These are phyloP conservation scores for Abrostola tripartita DNA, from an alignment of 2,888 invertebrate genomes.

Conservation along the genomic window DNA sequence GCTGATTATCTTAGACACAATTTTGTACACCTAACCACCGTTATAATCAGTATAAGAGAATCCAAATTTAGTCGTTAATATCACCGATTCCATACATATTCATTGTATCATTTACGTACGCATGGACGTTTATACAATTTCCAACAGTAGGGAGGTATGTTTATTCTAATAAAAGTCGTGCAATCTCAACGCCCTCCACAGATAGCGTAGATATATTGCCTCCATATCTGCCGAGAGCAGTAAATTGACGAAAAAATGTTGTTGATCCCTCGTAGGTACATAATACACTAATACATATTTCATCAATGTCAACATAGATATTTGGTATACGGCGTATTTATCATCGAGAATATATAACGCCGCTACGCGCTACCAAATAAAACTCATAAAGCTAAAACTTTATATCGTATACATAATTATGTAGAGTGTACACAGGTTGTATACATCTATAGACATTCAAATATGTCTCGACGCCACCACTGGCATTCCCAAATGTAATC, in stretches of 20 bases:
- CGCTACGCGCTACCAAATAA: too few relatives aligned
- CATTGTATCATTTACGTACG: slow-evolving; percentile 57
- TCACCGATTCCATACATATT: slow-evolving; percentile 53
- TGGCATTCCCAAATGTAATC: slow-evolving; percentile 64
- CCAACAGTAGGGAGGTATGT: slow-evolving; percentile 50
- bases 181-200: slow-evolving; percentile 76
- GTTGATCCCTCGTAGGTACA: slow-evolving; percentile 71
- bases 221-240: slow-evolving; percentile 72
- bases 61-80: too few relatives aligned
- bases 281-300: slow-evolving; percentile 77
- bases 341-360: slow-evolving; percentile 16
- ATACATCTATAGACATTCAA: slow-evolving; percentile 12
- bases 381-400: too few relatives aligned
- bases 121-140: slow-evolving; percentile 38
- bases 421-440: neutral
- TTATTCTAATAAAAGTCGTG: slow-evolving; percentile 70
- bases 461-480: slow-evolving; percentile 29
- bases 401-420: neutral
- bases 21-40: too few relatives aligned
- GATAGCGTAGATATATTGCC: slow-evolving; percentile 79
- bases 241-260: slow-evolving; percentile 78
- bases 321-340: slow-evolving; percentile 33
- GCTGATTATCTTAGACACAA: too few relatives aligned
- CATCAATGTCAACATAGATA: slow-evolving; percentile 65
- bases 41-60: too few relatives aligned